These are phyloP conservation scores for Tetramorium parvispinum DNA, from an alignment of 1,140 invertebrate species.

Conservation along the genomic window DNA sequence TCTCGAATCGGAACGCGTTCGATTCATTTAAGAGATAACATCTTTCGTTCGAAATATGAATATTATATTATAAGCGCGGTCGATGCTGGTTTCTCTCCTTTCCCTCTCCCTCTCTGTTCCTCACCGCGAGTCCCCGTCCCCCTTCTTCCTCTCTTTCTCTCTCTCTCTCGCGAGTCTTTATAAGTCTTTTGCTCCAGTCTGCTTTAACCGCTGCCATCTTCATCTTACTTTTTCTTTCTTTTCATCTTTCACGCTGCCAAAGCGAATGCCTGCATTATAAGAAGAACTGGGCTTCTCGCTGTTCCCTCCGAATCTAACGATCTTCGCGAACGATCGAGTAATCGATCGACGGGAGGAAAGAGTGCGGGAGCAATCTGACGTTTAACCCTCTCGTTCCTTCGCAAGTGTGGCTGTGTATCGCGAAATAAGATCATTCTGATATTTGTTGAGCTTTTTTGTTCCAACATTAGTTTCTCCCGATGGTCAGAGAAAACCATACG, in stretches of 20 bases:
- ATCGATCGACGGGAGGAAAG: constrained; percentile 56
- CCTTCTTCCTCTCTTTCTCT: background rate
- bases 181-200: constrained; percentile 63
- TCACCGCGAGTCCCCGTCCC: constrained; percentile 18
- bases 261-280: constrained; percentile 71
- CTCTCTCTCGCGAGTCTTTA: constrained; percentile 33
- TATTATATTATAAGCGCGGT: constrained; percentile 82
- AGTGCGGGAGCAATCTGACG: constrained; percentile 18
- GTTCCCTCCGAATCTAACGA: constrained; percentile 50
- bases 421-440: constrained; percentile 19
- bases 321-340: constrained; percentile 53
- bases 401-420: background rate
- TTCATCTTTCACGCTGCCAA: constrained; percentile 64
- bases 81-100: constrained; percentile 61
- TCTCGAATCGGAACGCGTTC: constrained; percentile 79
- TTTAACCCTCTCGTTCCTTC: constrained; percentile 42
- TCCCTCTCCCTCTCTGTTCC: constrained; percentile 16
- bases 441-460: background rate
- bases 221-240: constrained; percentile 59
- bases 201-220: constrained; percentile 50
- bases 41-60: constrained; percentile 85
- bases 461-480: constrained; percentile 5
- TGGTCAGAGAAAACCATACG: background rate
- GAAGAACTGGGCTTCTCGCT: constrained; percentile 56
- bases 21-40: constrained; percentile 85